Base-by-base conservation (phyloP, 2,888 invertebrate genomes). In the Drosophila melanosoma region DNA sequence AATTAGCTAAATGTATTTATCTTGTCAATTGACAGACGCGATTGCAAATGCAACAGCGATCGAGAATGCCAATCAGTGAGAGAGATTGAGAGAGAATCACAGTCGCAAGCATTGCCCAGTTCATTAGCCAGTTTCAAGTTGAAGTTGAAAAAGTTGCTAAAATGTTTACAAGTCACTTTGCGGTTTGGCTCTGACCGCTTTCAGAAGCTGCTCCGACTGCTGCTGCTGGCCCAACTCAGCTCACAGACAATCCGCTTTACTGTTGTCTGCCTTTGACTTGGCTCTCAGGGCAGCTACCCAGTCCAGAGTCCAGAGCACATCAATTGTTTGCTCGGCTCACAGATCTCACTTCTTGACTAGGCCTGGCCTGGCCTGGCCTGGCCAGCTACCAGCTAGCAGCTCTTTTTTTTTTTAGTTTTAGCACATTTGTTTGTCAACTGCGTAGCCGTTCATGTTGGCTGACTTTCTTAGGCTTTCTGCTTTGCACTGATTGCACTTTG, bases 401-500 rank as follows among this genome's bases (percentile, higher is more conserved):
- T 26, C 35, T 17, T 10, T n/a, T n/a, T 40, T 10, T 10, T 38
- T 3, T 38, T 23, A n/a, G 23, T 23, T 35, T 51, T 38, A 61
- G 33, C 56, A 52, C 67, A 73, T 79, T 86, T 86, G 86, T 90
- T 86, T 86, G 86, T 86, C 90, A 88, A 86, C 90, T 86, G 90
- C 86, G 86, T 85, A 87, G 90, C 82, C 76, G 72, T 85, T 85
- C 88, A 89, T 86, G 85, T 87, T 87, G 75, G 76, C 69, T 86
- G 90, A 78, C 72, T 87, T 77, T 79, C 69, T 73, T 70, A 83
- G 74, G 78, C 76, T 87, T 86, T 77, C 75, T 79, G 90, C 87
- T 83, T 86, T 89, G 92, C 89, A 91, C 91, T 91, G 83, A 91
- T 89, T 91, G 92, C 90, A 89, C 88, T 91, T 83, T 89, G 86